Percentiles rank a stretch among this genome's conserved stretches.
Evolutionary conservation across 23 tunicate genomes (phyloP).

Genomic region (Pegea sp.): DNA sequence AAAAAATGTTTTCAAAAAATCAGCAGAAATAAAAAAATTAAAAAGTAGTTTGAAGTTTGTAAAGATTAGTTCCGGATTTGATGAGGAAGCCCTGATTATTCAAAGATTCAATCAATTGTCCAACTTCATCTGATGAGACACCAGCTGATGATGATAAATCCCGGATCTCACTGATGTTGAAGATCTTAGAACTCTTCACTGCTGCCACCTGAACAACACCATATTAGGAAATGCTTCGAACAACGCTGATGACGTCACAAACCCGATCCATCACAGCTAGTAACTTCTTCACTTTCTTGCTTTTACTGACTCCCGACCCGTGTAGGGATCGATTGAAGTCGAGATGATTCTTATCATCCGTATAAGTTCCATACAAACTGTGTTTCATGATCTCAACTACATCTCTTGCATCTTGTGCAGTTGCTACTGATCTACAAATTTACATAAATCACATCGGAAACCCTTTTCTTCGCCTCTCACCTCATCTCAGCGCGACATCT

Average conservation of each 20-base stretch:
- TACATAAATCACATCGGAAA: neutral
- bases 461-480: conserved; percentile 10
- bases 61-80: conserved; percentile 38
- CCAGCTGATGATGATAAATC: conserved; percentile 19
- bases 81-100: conserved; percentile 62
- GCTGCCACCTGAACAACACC: conserved; percentile 17
- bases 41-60: conserved; percentile 71
- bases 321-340: conserved; percentile 55
- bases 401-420: conserved; percentile 64
- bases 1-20: too few species aligned
- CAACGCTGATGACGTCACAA: neutral
- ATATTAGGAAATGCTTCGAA: neutral
- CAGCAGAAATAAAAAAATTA: too few species aligned
- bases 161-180: conserved; percentile 26
- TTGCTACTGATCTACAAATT: conserved; percentile 36
- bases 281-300: conserved; percentile 47
- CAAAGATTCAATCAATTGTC: conserved; percentile 30
- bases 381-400: conserved; percentile 84
- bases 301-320: conserved; percentile 75
- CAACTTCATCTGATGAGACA: conserved; percentile 9
- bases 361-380: conserved; percentile 59
- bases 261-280: conserved; percentile 45
- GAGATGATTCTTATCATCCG: conserved; percentile 41
- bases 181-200: conserved; percentile 8
- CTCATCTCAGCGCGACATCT: conserved; percentile 46